phyloP scores from a whole-genome alignment of 2,888 invertebrate species.

The Drosophila nigritarsus region DNA sequence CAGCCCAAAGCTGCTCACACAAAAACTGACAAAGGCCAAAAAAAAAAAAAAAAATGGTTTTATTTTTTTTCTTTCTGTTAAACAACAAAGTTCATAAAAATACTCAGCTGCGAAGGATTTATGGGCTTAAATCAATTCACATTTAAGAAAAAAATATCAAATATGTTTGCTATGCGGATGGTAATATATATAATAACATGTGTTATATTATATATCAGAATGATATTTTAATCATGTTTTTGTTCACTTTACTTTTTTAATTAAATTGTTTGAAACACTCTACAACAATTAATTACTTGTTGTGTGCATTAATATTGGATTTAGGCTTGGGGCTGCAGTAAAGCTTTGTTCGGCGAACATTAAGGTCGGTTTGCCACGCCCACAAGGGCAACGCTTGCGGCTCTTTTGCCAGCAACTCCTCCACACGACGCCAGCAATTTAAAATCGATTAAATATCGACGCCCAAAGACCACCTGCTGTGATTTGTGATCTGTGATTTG shows the following conservation, averaged over 20 bases:
- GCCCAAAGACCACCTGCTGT: constrained; percentile 67
- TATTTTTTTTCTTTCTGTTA: neutral
- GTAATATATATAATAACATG: neutral
- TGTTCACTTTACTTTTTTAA: neutral
- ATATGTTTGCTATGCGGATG: neutral
- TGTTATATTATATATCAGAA: neutral
- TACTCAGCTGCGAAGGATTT: neutral
- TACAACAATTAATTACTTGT: neutral
- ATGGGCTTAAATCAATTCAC: neutral
- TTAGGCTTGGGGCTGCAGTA: neutral
- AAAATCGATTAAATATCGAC: constrained; percentile 76
- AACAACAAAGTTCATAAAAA: neutral
- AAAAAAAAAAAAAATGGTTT: neutral
- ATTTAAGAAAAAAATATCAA: neutral
- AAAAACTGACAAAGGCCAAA: neutral
- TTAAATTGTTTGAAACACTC: neutral
- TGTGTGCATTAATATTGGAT: neutral
- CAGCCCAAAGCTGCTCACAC: constrained; percentile 29
- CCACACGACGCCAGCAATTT: constrained; percentile 54
- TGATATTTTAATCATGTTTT: neutral
- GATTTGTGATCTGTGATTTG: constrained; percentile 4
- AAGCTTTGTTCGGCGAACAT: constrained; percentile 8
- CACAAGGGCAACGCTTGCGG: constrained; percentile 12
- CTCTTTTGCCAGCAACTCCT: constrained; percentile 41
- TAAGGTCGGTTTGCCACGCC: constrained; percentile 34